These are phyloP conservation scores for Neodontobutis hainanensis DNA, from an alignment of 2,113 vertebrate genomes.

Conservation along the genomic window DNA sequence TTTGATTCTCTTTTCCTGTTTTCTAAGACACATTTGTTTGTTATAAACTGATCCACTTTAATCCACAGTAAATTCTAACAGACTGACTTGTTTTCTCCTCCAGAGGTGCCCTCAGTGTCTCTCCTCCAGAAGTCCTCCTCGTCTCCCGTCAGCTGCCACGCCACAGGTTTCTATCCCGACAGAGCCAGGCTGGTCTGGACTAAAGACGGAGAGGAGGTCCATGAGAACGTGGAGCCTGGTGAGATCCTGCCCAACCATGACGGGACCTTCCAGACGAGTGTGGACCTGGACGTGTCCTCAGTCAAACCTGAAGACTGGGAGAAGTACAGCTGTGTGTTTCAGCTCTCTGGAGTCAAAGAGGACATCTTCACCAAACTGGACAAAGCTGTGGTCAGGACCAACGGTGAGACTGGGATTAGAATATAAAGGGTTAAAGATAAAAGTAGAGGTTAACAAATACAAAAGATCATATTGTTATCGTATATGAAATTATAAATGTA, in stretches of 20 bases:
- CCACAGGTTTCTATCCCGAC: constrained; percentile 1
- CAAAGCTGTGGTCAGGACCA: constrained; percentile 3
- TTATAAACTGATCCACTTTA: not conserved
- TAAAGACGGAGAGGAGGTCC: not conserved
- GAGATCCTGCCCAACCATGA: constrained; percentile 13
- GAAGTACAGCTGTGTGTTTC: constrained; percentile 2
- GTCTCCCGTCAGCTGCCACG: constrained; percentile 11
- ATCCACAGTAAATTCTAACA: not conserved
- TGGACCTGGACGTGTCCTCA: not conserved
- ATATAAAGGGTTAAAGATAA: no score
- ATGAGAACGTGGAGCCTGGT: not conserved
- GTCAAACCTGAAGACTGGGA: constrained; percentile 3
- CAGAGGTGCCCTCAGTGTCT: constrained; percentile 13
- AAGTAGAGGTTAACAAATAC: no score
- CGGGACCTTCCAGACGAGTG: constrained; percentile 10
- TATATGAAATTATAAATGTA: no score
- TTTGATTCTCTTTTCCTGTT: not conserved
- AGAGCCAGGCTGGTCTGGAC: not conserved
- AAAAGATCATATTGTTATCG: no score
- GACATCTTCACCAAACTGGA: constrained; percentile 3
- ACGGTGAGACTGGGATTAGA: not conserved
- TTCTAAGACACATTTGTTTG: no score
- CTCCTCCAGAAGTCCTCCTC: constrained; percentile 15
- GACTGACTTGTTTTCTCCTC: not conserved
- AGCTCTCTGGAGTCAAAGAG: constrained; percentile 5